A percentile compares a stretch with the other conserved stretches of the same genome.
phyloP scores from a whole-genome alignment of 2,797 vertebrate genomes.

The Sciurus vulgaris region DNA sequence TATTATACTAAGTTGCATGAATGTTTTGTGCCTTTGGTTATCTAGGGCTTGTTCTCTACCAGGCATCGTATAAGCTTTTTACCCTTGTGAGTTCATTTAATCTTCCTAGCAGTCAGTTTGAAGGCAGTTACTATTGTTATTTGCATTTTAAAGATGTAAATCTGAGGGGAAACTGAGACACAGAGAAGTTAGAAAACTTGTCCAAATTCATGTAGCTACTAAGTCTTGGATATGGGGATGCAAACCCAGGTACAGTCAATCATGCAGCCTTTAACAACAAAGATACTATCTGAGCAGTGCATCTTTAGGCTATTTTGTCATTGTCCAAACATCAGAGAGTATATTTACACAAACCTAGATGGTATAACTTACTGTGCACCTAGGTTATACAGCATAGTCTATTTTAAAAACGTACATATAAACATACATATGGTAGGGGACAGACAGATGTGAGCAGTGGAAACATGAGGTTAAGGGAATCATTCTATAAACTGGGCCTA shows the following conservation, averaged over 20 bases:
- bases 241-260: neutral
- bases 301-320: neutral
- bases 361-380: neutral
- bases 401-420: too few species aligned
- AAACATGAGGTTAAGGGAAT: too few species aligned
- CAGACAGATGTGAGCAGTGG: too few species aligned
- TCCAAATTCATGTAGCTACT: neutral
- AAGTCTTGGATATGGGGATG: neutral
- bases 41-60: neutral
- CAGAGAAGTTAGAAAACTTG: neutral
- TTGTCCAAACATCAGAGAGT: neutral
- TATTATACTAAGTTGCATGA: neutral
- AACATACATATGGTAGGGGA: too few species aligned
- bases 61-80: neutral
- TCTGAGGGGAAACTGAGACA: neutral
- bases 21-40: neutral
- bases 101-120: neutral
- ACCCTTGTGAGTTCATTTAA: neutral
- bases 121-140: neutral
- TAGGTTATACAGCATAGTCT: neutral
- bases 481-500: too few species aligned
- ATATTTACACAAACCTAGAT: neutral
- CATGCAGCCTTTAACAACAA: neutral
- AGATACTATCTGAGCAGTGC: neutral
- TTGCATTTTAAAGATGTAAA: constrained; percentile 6